These are phyloP conservation scores for Trachemys scripta DNA, from an alignment of 2,113 vertebrate species.

Conservation along the genomic window DNA sequence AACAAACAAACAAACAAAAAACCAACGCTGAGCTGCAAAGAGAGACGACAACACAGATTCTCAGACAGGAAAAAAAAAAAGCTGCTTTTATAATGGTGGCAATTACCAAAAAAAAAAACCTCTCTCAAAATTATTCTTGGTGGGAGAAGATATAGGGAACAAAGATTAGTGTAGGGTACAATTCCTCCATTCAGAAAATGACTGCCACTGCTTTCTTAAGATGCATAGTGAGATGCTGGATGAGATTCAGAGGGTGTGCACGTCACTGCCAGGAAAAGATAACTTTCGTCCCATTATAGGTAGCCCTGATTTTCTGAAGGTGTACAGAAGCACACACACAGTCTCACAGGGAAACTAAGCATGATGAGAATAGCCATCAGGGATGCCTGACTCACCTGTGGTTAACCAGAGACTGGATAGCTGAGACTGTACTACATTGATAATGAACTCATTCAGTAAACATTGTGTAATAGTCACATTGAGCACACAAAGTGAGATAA, in stretches of 20 bases:
- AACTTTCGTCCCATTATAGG: neutral
- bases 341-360: neutral
- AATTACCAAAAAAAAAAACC: neutral
- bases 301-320: neutral
- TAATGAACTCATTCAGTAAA: neutral
- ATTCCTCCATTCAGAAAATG: neutral
- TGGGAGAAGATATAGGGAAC: neutral
- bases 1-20: neutral
- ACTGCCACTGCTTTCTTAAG: neutral
- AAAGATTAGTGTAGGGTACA: neutral
- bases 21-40: neutral
- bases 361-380: neutral
- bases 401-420: neutral
- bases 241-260: neutral
- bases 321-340: neutral
- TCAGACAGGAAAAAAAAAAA: neutral
- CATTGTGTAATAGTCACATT: fast-evolving
- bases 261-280: neutral
- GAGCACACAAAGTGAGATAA: neutral
- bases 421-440: neutral
- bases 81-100: neutral
- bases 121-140: neutral
- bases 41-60: neutral
- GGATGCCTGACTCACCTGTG: neutral
- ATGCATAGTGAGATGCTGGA: neutral